Evolutionary conservation across 2,888 invertebrate species (phyloP), one percentile per base, ranked within the genome.

Genomic region (Drosophila borealis): DNA sequence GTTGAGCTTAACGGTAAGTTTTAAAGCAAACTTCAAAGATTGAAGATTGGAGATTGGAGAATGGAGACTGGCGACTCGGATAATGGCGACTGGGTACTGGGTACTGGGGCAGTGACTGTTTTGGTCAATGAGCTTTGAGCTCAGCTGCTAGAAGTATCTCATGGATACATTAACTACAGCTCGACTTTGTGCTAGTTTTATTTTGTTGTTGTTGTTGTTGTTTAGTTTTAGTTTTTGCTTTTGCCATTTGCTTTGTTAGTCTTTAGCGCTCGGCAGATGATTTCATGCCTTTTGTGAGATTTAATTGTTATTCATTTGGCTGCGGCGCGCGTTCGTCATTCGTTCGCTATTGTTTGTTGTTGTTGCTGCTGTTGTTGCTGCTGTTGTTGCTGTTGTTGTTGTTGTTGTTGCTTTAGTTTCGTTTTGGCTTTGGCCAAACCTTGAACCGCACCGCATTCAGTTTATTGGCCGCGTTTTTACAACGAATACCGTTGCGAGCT

Each of bases 381-480:
- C 39, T 67, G 61, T 60, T 69, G 64, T 46, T 67, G 60, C 63
- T 62, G 51, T 46, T 70, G 61, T 46, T 63, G 61, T 34, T 61
- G 46, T 50, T 73, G 49, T 69, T 86, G 74, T 84, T 89, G 85
- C 80, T 89, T 80, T 89, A 88, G 86, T 89, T 88, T 88, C 80
- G 63, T 88, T 86, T 88, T 86, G 87, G 80, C 80, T 86, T 85
- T 86, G 81, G 90, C 89, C 84, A 90, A 89, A 89, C 91, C 89
- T 90, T 90, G 89, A 90, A 90, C 89, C 90, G 90, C 74, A 80
- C 82, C 88, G 83, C 79, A 80, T 78, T 84, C 79, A 90, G 89
- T 90, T 90, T 90, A 90, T 90, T 90, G 89, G 90, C 89, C 91
- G 90, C 85, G 86, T 85, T 87, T 89, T 90, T 90, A 90, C 89